Conservation (phyloP, 2,888 invertebrate genomes). For the Proisotoma minuta region DNA sequence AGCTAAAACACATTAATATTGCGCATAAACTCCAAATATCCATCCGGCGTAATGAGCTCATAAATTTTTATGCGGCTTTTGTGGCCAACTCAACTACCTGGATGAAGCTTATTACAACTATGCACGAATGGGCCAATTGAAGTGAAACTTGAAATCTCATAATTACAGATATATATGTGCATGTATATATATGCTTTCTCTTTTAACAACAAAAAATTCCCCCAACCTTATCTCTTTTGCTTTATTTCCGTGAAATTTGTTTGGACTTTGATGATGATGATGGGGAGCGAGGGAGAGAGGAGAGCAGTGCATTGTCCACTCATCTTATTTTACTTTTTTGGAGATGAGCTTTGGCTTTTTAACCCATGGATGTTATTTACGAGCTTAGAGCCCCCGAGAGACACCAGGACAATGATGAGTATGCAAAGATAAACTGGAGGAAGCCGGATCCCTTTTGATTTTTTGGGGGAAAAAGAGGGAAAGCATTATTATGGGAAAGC, state of each 20-base stretch:
- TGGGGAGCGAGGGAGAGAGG: too few relatives aligned
- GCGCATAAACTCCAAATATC: slow-evolving; percentile 37
- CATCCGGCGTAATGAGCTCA: slow-evolving; percentile 44
- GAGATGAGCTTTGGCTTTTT: not conserved
- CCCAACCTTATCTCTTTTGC: too few relatives aligned
- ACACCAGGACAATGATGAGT: slow-evolving; percentile 29
- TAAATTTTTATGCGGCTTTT: slow-evolving; percentile 47
- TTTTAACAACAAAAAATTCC: too few relatives aligned
- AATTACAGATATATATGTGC: too few relatives aligned
- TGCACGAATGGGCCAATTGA: too few relatives aligned
- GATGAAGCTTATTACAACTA: not conserved
- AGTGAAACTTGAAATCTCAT: too few relatives aligned
- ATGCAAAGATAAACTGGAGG: slow-evolving; percentile 40
- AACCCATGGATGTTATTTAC: not conserved
- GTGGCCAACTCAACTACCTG: slow-evolving; percentile 30
- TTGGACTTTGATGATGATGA: too few relatives aligned
- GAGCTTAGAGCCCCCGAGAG: not conserved
- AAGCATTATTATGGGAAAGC: too few relatives aligned
- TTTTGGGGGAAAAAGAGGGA: not conserved
- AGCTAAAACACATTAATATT: slow-evolving; percentile 47
- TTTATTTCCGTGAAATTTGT: too few relatives aligned
- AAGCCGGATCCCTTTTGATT: not conserved
- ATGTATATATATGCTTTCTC: too few relatives aligned
- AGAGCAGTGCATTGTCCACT: too few relatives aligned
- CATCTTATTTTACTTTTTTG: too few relatives aligned